A percentile compares a stretch with the other conserved stretches of the same genome.
Evolutionary conservation across 2,797 vertebrate genomes (phyloP).

Genomic region (Melopsittacus undulatus): DNA sequence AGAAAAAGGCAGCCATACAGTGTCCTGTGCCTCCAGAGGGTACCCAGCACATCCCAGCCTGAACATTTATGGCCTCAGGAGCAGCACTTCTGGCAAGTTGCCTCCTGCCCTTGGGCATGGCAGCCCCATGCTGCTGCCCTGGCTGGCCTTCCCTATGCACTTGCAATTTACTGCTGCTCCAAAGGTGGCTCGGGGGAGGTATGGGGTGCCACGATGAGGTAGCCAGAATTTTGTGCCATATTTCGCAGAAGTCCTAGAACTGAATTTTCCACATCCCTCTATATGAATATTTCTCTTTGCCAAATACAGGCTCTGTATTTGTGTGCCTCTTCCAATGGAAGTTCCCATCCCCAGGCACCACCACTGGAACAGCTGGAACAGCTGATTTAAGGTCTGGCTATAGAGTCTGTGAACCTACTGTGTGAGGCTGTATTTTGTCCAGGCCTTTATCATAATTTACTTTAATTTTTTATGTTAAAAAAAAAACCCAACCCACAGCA

Average conservation of each 20-base stretch:
- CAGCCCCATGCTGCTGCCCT: neutral
- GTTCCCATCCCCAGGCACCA: neutral
- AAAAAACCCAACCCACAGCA: neutral
- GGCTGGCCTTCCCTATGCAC: fast-evolving
- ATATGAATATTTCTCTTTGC: neutral
- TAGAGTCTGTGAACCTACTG: neutral
- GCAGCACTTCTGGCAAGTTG: neutral
- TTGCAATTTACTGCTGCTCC: neutral
- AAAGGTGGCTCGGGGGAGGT: neutral
- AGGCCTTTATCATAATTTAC: neutral
- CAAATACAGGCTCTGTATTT: neutral
- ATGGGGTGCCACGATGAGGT: fast-evolving
- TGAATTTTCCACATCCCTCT: fast-evolving
- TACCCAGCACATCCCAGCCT: neutral
- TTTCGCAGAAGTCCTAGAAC: neutral
- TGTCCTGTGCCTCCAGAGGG: neutral
- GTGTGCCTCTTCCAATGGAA: neutral
- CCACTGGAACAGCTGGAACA: neutral
- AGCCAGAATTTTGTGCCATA: neutral
- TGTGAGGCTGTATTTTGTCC: neutral
- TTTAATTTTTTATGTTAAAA: neutral
- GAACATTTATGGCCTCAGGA: neutral
- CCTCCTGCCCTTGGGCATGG: neutral
- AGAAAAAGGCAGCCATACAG: neutral
- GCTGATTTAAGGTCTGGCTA: neutral